These are phyloP conservation scores for Drosophila infuscata DNA, from an alignment of 2,888 invertebrate species.

Conservation along the genomic window DNA sequence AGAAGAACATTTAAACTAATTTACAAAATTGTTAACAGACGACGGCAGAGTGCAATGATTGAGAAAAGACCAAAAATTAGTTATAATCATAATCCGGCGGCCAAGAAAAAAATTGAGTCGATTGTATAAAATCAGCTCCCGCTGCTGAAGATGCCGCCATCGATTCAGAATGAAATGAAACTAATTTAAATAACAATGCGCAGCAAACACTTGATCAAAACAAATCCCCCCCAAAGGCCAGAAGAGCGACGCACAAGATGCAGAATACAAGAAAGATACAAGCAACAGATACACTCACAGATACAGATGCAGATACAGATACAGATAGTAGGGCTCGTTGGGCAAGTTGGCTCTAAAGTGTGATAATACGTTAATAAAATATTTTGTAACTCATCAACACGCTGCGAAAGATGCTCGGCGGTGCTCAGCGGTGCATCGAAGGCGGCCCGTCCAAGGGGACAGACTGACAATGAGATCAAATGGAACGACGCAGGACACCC, in stretches of 20 bases:
- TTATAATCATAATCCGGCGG: slow-evolving; percentile 74
- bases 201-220: slow-evolving; percentile 79
- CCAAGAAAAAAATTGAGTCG: slow-evolving; percentile 38
- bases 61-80: slow-evolving; percentile 59
- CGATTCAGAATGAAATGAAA: slow-evolving; percentile 70
- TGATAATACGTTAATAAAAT: slow-evolving; percentile 83
- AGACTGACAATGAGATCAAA: slow-evolving; percentile 81
- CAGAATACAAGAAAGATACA: slow-evolving; percentile 3
- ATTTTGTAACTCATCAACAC: slow-evolving; percentile 81
- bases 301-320: slow-evolving; percentile 10
- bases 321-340: slow-evolving; percentile 28
- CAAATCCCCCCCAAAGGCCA: slow-evolving; percentile 65
- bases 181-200: slow-evolving; percentile 81
- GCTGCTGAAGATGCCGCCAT: slow-evolving; percentile 16
- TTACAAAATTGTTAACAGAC: slow-evolving; percentile 66
- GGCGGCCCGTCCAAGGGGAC: slow-evolving; percentile 31
- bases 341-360: slow-evolving; percentile 67
- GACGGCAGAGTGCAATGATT: slow-evolving; percentile 35
- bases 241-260: slow-evolving; percentile 55
- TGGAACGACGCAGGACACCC: slow-evolving; percentile 83
- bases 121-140: slow-evolving; percentile 40
- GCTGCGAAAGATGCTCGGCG: slow-evolving; percentile 35
- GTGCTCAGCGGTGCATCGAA: slow-evolving; percentile 46
- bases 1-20: slow-evolving; percentile 71
- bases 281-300: slow-evolving; percentile 17